Evolutionary conservation across 2,888 invertebrate genomes (phyloP), one percentile per base, ranked within the genome.

Genomic region (Pantelozetes paolii): DNA sequence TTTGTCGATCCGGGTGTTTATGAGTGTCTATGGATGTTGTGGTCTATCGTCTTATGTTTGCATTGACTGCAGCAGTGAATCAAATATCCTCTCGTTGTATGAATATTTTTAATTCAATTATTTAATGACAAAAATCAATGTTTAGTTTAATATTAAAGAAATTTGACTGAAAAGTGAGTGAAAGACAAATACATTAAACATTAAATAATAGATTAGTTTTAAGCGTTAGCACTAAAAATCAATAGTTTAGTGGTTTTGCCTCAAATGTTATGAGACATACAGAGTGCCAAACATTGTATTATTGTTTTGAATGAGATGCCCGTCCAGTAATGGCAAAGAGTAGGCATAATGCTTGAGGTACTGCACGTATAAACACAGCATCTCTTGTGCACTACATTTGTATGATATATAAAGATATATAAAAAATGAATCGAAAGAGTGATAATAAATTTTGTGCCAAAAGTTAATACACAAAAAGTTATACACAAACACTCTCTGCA

Each of bases 391-490:
- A 45, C 45, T 45, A 9, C 15, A 45, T 45, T 9, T 45, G 15
- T 45, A 45, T 45, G 15, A 50, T 45, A 15, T 45, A 36, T 36
- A 45, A 45, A 45, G 18, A 45, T 20, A 26, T 57, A 32, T 32
- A 59, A 59, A 57, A 32, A 30, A 59, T 59, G 30, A 59, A 59
- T 59, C 59, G 30, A 59, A 59, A 28, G 15, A 32, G 30, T 59
- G 59, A 59, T 59, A 59, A 59, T 59, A 59, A 59, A 59, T 59
- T 59, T 59, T 28, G 30, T 59, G 59, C 59, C 59, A 59, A 59
- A 50, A 59, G 30, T 59, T 59, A 59, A 59, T 59, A 59, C 59
- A n/a, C 8, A 5, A 50, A 20, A 50, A 50, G 20, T 50, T 20
- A n/a, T 50, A 20, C 6, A 50, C n/a, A 5, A 20, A 50, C 50